phyloP scores from a whole-genome alignment of 2,888 invertebrate genomes.

The Aethes cnicana region DNA sequence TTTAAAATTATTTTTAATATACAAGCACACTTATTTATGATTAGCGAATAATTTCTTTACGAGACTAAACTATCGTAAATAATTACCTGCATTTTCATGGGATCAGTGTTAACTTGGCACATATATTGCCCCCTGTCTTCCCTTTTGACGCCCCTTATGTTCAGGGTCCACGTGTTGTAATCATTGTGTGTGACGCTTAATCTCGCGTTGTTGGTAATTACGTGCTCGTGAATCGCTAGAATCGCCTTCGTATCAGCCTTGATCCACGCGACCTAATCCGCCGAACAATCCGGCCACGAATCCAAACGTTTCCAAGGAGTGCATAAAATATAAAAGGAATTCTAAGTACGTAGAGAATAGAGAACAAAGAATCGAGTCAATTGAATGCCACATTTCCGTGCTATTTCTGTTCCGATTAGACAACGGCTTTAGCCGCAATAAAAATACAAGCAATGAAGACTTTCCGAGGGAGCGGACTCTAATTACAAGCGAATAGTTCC shows the following conservation, averaged over 20 bases:
- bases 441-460: conserved; percentile 63
- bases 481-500: conserved; percentile 78
- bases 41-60: no score
- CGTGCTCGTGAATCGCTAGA: conserved; percentile 95
- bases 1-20: not conserved
- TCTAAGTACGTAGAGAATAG: conserved; percentile 12
- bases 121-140: conserved; percentile 95
- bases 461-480: conserved; percentile 70
- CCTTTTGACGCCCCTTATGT: conserved; percentile 91
- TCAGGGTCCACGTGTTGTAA: conserved; percentile 96
- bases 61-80: no score
- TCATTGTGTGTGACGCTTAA: conserved; percentile 95
- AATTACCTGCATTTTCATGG: conserved; percentile 95
- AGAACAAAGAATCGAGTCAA: conserved; percentile 20
- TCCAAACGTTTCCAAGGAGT: conserved; percentile 26
- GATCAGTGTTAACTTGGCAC: conserved; percentile 97
- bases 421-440: conserved; percentile 43
- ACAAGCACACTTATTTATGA: not conserved
- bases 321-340: conserved; percentile 31
- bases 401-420: conserved; percentile 45
- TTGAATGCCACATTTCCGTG: conserved; percentile 49
- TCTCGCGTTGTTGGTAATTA: conserved; percentile 95
- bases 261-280: conserved; percentile 94
- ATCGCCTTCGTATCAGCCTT: conserved; percentile 96
- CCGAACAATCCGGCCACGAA: conserved; percentile 15